Evolutionary conservation across 2,888 invertebrate genomes (phyloP).

Genomic region (Limnephilus auricula): DNA sequence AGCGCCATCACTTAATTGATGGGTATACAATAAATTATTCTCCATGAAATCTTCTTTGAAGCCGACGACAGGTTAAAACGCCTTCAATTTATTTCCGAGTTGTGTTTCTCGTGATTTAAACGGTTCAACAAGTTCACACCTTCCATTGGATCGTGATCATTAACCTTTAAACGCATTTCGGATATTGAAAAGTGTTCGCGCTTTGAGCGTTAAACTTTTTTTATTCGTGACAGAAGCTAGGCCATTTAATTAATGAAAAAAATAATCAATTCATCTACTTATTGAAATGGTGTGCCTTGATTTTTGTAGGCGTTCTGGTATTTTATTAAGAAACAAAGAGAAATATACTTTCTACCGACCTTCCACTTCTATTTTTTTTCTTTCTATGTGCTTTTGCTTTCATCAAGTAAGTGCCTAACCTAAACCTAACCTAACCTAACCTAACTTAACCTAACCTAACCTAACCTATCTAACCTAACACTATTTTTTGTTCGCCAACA

Average conservation of each 20-base stretch:
- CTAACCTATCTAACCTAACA: too few relatives aligned
- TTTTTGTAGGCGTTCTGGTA: too few relatives aligned
- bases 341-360: neutral
- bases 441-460: too few relatives aligned
- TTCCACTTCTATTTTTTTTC: neutral
- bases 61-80: neutral
- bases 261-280: neutral
- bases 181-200: neutral
- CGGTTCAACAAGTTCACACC: neutral
- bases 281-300: neutral
- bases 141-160: neutral
- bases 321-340: neutral
- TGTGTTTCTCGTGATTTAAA: neutral
- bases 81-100: neutral
- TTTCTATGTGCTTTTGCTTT: neutral
- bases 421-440: too few relatives aligned
- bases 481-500: neutral
- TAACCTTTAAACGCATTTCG: neutral
- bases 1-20: neutral
- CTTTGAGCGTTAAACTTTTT: neutral
- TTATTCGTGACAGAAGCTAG: neutral
- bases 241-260: neutral
- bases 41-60: neutral
- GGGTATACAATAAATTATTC: neutral
- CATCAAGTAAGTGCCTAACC: neutral